Conservation (phyloP, 2,888 invertebrate genomes). For the Apodemia mormo region DNA sequence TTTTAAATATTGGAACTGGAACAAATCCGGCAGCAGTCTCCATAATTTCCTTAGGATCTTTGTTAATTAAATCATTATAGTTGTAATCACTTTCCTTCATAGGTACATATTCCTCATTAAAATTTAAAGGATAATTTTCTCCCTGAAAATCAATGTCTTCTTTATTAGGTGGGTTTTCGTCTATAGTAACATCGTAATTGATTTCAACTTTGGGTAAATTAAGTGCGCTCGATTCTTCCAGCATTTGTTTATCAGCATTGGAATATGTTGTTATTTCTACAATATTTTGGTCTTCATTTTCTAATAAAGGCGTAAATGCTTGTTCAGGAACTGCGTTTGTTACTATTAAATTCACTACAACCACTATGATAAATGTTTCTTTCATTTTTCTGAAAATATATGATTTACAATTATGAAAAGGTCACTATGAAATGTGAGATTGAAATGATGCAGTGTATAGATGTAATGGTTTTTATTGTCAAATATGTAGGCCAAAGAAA, state of each 20-base stretch:
- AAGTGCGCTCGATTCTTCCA: not conserved
- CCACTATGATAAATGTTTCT: not conserved
- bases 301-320: slow-evolving; percentile 22
- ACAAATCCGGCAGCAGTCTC: slow-evolving; percentile 66
- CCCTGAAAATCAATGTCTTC: slow-evolving; percentile 24
- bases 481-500: slow-evolving; percentile 62
- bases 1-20: slow-evolving; percentile 56
- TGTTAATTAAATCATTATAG: slow-evolving; percentile 46
- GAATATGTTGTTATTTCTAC: not conserved
- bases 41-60: slow-evolving; percentile 63
- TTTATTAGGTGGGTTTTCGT: slow-evolving; percentile 36
- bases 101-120: slow-evolving; percentile 32
- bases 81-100: slow-evolving; percentile 41
- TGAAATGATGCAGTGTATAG: not conserved
- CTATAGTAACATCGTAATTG: slow-evolving; percentile 42
- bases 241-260: not conserved
- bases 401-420: not conserved
- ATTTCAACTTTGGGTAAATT: slow-evolving; percentile 33
- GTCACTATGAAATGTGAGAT: not conserved
- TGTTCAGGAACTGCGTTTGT: slow-evolving; percentile 30
- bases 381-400: slow-evolving; percentile 6
- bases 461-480: not conserved
- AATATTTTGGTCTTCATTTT: slow-evolving; percentile 8
- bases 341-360: slow-evolving; percentile 2
- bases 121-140: slow-evolving; percentile 25